Evolutionary conservation across 2,113 vertebrate genomes (phyloP).

Genomic region (Phocoena sinus): DNA sequence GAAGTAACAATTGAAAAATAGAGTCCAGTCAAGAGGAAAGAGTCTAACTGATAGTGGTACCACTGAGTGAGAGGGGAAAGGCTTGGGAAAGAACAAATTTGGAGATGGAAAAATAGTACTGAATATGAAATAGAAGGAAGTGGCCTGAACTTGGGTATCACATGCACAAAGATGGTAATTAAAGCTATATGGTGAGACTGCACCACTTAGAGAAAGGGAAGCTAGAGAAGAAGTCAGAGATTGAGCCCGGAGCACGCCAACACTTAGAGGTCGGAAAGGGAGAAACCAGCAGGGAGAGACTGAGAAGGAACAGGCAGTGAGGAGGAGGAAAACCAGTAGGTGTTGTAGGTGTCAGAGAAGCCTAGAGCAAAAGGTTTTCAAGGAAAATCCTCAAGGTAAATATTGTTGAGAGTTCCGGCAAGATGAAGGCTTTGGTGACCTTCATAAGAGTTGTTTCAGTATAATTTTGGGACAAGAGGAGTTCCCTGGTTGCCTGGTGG

Average conservation of each 20-base stretch:
- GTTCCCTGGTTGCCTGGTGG: too few relatives aligned
- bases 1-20: not conserved
- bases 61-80: not conserved
- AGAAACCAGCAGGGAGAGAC: not conserved
- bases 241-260: not conserved
- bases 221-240: not conserved
- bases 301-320: not conserved
- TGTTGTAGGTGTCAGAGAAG: accelerated
- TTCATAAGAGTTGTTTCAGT: not conserved
- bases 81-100: not conserved
- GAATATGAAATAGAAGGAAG: not conserved
- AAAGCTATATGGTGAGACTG: not conserved
- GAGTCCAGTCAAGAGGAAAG: not conserved
- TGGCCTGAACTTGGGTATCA: not conserved
- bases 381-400: not conserved
- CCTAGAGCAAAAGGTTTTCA: not conserved
- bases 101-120: not conserved
- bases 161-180: not conserved
- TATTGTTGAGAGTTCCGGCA: not conserved
- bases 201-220: not conserved
- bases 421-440: not conserved
- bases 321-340: not conserved
- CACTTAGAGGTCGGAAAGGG: not conserved
- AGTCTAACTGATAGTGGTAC: not conserved
- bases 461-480: not conserved